phyloP scores from a whole-genome alignment of 2,888 invertebrate genomes.

The Dicroscelio sp. region DNA sequence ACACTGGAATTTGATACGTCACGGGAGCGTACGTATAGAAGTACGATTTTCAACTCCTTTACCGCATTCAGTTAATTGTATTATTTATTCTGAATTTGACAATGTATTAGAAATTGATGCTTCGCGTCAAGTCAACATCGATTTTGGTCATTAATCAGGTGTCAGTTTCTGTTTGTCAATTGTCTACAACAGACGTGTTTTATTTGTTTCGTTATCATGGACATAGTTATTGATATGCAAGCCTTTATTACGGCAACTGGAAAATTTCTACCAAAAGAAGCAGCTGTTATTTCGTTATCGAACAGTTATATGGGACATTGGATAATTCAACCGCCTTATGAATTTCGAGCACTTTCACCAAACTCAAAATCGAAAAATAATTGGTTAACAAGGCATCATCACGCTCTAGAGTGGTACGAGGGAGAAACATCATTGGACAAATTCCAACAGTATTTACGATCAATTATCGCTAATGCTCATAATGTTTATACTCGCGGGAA shows the following conservation, averaged over 20 bases:
- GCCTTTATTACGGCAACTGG: background rate
- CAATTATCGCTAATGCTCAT: background rate
- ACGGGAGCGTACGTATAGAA: slow-evolving; percentile 84
- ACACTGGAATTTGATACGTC: slow-evolving; percentile 79
- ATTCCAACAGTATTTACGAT: background rate
- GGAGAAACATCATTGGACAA: background rate
- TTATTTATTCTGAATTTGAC: slow-evolving; percentile 86
- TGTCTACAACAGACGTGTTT: too few relatives aligned
- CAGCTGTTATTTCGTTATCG: background rate
- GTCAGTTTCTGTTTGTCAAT: background rate
- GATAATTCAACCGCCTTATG: background rate
- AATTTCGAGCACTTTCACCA: background rate
- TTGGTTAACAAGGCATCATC: background rate
- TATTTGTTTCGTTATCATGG: slow-evolving; percentile 9
- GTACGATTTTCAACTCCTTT: slow-evolving; percentile 81
- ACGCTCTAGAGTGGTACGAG: slow-evolving; percentile 3
- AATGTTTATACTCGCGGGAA: slow-evolving; percentile 1
- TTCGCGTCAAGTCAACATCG: slow-evolving; percentile 39
- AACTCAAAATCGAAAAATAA: background rate
- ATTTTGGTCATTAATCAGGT: slow-evolving; percentile 25
- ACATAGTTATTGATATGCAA: slow-evolving; percentile 42
- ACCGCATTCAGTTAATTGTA: slow-evolving; percentile 63
- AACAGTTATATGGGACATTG: slow-evolving; percentile 6
- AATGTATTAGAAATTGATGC: slow-evolving; percentile 87
- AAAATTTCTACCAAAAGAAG: slow-evolving; percentile 26